These are phyloP conservation scores for Blastobasis lacticolella DNA, from an alignment of 2,888 invertebrate genomes.

Conservation along the genomic window DNA sequence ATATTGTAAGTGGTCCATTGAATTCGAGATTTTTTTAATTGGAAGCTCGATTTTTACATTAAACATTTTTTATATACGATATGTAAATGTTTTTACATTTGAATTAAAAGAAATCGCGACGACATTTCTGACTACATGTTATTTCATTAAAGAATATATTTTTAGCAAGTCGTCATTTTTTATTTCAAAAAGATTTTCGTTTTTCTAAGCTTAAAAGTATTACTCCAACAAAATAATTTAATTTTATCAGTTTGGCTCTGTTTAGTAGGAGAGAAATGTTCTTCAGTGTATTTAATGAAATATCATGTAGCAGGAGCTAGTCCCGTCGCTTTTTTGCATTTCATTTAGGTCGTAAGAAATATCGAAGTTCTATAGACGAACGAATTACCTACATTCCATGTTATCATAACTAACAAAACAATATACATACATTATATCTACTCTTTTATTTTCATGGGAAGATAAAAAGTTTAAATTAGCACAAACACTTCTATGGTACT, in stretches of 20 bases:
- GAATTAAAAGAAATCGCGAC: constrained; percentile 41
- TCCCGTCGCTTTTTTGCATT: constrained; percentile 65
- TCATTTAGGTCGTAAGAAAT: constrained; percentile 54
- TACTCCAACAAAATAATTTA: too few species aligned
- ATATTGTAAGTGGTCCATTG: constrained; percentile 23
- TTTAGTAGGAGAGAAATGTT: too few species aligned
- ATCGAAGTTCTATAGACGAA: constrained; percentile 43
- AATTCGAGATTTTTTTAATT: constrained; percentile 23
- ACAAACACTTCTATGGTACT: constrained; percentile 1
- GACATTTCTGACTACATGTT: constrained; percentile 58
- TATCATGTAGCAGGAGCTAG: constrained; percentile 58
- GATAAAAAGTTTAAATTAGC: too few species aligned
- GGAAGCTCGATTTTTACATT: constrained; percentile 14
- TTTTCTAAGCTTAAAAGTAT: too few species aligned
- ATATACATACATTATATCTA: constrained; percentile 7
- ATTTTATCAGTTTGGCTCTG: too few species aligned
- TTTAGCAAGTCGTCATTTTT: constrained; percentile 1
- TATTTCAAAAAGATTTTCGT: background rate
- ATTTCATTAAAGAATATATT: constrained; percentile 39
- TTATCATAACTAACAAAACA: constrained; percentile 20
- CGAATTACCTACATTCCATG: constrained; percentile 68
- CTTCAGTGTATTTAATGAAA: constrained; percentile 27
- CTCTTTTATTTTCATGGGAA: too few species aligned
- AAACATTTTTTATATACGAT: background rate
- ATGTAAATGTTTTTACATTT: constrained; percentile 22